phyloP scores from a whole-genome alignment of 2,113 vertebrate species.

The Brienomyrus brachyistius region DNA sequence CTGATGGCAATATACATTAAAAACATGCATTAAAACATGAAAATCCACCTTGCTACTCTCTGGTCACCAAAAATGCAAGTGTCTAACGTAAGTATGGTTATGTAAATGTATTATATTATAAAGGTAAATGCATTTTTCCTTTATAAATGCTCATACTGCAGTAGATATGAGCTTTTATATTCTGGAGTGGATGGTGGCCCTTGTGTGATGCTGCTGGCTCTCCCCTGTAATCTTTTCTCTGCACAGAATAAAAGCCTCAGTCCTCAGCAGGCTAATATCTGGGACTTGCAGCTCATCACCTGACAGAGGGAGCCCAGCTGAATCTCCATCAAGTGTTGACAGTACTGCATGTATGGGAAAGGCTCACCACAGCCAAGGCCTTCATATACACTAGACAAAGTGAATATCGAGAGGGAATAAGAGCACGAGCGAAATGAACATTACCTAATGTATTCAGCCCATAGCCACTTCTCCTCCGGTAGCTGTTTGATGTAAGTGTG shows the following conservation, averaged over 20 bases:
- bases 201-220: not conserved
- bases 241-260: slow-evolving; percentile 1
- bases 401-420: not conserved
- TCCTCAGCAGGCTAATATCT: slow-evolving; percentile 15
- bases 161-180: not conserved
- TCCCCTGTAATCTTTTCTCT: not conserved
- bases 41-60: not conserved
- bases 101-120: too few species aligned
- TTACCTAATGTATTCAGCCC: not conserved
- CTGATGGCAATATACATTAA: not conserved
- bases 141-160: not conserved
- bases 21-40: not conserved
- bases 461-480: not conserved
- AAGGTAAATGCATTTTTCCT: not conserved
- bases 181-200: not conserved
- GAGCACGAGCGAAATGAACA: not conserved
- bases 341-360: not conserved
- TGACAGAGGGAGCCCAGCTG: slow-evolving; percentile 12
- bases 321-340: not conserved
- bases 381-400: not conserved
- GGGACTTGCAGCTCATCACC: slow-evolving; percentile 14
- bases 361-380: not conserved
- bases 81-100: not conserved
- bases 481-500: not conserved
- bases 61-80: not conserved